A percentile compares a stretch with the other conserved stretches of the same genome.
Evolutionary conservation across 37 sponge, comb jelly and placozoan species (phyloP).

Genomic region (Geodia barretti): DNA sequence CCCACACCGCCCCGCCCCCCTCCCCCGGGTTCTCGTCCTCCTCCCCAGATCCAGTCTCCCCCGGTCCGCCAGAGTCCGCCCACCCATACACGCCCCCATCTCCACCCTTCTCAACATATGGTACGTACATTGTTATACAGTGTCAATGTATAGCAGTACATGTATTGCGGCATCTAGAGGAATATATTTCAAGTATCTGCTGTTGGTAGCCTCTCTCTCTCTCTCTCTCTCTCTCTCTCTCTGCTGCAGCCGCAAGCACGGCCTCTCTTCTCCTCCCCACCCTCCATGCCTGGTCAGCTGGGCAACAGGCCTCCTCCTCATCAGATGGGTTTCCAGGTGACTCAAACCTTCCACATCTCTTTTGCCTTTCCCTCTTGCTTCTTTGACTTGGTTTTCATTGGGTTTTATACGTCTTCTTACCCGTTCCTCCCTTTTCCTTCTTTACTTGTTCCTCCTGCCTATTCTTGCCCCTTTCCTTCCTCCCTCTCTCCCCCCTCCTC

Average conservation of each 20-base stretch:
- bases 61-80: slow-evolving; percentile 5
- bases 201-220: not conserved
- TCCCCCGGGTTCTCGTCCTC: slow-evolving; percentile 16
- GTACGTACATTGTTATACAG: not conserved
- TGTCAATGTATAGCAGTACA: not conserved
- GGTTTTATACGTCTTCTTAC: too few relatives aligned
- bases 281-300: not conserved
- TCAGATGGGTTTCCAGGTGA: not conserved
- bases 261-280: not conserved
- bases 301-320: not conserved
- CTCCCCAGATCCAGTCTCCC: slow-evolving; percentile 22
- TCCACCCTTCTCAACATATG: slow-evolving; percentile 24
- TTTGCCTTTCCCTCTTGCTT: too few relatives aligned
- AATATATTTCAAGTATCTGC: not conserved
- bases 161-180: too few relatives aligned
- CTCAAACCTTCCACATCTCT: not conserved
- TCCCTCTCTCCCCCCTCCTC: slow-evolving; percentile 6
- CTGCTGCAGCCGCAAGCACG: not conserved
- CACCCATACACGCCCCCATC: slow-evolving; percentile 17
- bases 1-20: slow-evolving; percentile 9
- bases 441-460: not conserved
- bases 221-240: too few relatives aligned
- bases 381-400: too few relatives aligned
- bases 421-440: too few relatives aligned
- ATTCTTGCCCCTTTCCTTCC: slow-evolving; percentile 18